Evolutionary conservation across 2,888 invertebrate genomes (phyloP).

Genomic region (Mantis religiosa): DNA sequence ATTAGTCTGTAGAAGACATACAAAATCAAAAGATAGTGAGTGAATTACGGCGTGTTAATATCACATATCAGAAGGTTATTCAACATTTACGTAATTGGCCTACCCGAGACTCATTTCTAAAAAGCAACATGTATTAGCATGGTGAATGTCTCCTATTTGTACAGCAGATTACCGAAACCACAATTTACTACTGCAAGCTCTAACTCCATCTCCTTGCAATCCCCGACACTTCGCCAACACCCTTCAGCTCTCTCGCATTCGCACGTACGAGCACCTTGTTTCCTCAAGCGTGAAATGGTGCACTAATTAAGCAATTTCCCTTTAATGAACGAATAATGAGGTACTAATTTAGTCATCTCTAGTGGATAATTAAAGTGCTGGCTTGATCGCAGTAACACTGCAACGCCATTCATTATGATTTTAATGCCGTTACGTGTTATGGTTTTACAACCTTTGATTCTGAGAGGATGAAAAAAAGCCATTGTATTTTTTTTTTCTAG

Average conservation of each 20-base stretch:
- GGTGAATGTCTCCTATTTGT: background rate
- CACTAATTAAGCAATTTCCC: conserved; percentile 30
- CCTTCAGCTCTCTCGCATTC: background rate
- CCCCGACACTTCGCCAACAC: background rate
- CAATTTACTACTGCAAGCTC: conserved; percentile 2
- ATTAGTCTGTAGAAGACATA: no score
- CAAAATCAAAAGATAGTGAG: no score
- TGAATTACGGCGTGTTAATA: no score
- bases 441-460: background rate
- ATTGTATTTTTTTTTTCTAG: background rate
- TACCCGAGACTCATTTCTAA: no score
- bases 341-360: conserved; percentile 30
- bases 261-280: conserved; percentile 16
- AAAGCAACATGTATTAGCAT: no score
- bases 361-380: conserved; percentile 27
- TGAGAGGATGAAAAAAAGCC: background rate
- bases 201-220: background rate
- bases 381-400: background rate
- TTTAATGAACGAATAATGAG: conserved; percentile 30
- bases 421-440: background rate
- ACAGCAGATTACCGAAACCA: background rate
- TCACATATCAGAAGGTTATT: no score
- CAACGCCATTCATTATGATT: background rate
- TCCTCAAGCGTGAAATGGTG: conserved; percentile 24
- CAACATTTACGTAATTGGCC: no score